These are phyloP conservation scores for Zhuqinia jingwanae DNA, from an alignment of 2,888 invertebrate genomes.

Conservation along the genomic window DNA sequence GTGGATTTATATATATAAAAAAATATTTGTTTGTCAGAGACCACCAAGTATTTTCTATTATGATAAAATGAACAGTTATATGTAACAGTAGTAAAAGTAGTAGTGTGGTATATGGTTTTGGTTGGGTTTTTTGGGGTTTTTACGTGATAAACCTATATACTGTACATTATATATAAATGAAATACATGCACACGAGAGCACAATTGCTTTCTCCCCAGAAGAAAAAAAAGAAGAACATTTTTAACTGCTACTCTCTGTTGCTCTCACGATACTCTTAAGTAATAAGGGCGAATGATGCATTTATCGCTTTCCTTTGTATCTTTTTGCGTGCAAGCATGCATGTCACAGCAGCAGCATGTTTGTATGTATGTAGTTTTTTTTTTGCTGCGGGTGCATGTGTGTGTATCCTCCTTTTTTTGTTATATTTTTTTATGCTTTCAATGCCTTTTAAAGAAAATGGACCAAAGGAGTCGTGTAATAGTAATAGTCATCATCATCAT, in stretches of 20 bases:
- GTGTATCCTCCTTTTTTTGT: constrained; percentile 3
- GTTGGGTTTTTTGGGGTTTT: too few relatives aligned
- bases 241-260: background rate
- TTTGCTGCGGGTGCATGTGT: background rate
- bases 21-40: background rate
- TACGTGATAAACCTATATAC: background rate
- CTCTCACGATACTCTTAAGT: constrained; percentile 47
- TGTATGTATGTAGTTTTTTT: background rate
- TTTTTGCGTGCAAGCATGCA: constrained; percentile 8
- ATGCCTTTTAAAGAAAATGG: constrained; percentile 35
- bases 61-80: constrained; percentile 35
- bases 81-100: background rate
- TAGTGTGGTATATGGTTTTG: constrained; percentile 6
- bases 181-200: too few relatives aligned
- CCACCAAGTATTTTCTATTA: background rate
- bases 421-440: constrained; percentile 31
- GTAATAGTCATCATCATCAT: background rate
- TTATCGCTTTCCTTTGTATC: constrained; percentile 42
- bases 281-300: constrained; percentile 49
- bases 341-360: background rate
- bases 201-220: constrained; percentile 17
- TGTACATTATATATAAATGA: background rate
- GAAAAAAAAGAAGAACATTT: background rate
- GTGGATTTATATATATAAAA: constrained; percentile 1
- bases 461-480: constrained; percentile 30